A percentile compares a stretch with the other conserved stretches of the same genome.
These are phyloP conservation scores for Lacanobia oleracea DNA, from an alignment of 2,888 invertebrate genomes.

Conservation along the genomic window DNA sequence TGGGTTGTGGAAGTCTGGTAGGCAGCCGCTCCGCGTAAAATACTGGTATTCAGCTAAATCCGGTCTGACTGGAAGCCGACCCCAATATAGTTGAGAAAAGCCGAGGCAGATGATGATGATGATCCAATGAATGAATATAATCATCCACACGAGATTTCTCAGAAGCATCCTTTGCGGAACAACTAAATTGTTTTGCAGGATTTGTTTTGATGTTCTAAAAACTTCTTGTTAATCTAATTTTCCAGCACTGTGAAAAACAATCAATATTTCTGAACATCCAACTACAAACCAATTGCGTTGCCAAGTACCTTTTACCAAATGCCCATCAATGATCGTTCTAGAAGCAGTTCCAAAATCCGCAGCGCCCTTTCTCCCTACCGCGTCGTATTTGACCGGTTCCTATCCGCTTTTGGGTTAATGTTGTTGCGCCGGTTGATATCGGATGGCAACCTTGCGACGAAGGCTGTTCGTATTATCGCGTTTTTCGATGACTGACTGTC, in stretches of 20 bases:
- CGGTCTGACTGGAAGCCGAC: too few species aligned
- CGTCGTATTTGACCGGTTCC: conserved; percentile 66
- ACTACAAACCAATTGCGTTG: background rate
- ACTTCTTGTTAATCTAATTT: background rate
- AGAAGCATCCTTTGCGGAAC: background rate
- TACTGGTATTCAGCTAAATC: too few species aligned
- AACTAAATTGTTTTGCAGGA: background rate
- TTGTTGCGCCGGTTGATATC: conserved; percentile 65
- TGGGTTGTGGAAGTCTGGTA: too few species aligned
- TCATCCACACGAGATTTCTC: background rate
- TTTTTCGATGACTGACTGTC: conserved; percentile 62
- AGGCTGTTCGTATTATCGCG: conserved; percentile 69
- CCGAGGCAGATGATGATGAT: too few species aligned
- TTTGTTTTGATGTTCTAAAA: too few species aligned
- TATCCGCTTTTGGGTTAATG: conserved; percentile 72
- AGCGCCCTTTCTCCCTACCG: conserved; percentile 37
- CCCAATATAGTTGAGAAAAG: too few species aligned
- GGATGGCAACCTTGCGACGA: conserved; percentile 71
- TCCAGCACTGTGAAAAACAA: background rate
- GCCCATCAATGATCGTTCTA: background rate
- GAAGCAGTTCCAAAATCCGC: conserved; percentile 29
- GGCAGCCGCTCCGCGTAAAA: too few species aligned
- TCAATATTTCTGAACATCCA: background rate
- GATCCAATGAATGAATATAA: conserved; percentile 9
- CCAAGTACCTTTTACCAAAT: conserved; percentile 23